Evolutionary conservation across 2,888 invertebrate genomes (phyloP).

Genomic region (Iselma pallidipennis): DNA sequence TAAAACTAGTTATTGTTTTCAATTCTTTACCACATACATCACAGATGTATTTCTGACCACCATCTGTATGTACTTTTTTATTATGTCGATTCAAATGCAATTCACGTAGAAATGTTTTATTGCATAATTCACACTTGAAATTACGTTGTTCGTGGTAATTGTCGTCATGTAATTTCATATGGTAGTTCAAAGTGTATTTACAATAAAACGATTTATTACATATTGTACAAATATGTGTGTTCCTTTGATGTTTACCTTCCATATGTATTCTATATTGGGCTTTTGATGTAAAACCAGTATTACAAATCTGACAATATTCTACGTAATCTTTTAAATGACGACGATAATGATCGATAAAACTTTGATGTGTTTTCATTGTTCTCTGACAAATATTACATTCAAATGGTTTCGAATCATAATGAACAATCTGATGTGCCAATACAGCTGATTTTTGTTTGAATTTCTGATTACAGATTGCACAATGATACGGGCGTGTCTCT

Average conservation of each 20-base stretch:
- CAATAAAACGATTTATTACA: slow-evolving; percentile 1
- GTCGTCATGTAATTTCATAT: slow-evolving; percentile 11
- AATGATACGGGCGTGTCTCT: slow-evolving; percentile 15
- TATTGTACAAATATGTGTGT: slow-evolving; percentile 27
- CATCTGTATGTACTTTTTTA: slow-evolving; percentile 26
- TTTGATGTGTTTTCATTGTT: slow-evolving; percentile 10
- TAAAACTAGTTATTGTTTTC: slow-evolving; percentile 42
- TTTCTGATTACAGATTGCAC: slow-evolving; percentile 27
- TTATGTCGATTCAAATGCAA: slow-evolving; percentile 27
- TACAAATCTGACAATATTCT: neutral
- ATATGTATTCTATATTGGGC: neutral
- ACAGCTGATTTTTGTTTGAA: slow-evolving; percentile 20
- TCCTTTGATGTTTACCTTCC: slow-evolving; percentile 22
- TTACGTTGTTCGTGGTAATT: neutral
- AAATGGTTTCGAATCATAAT: slow-evolving; percentile 28
- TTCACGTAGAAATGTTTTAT: slow-evolving; percentile 22
- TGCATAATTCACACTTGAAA: slow-evolving; percentile 27
- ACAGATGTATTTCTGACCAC: slow-evolving; percentile 36
- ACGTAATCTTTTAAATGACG: neutral
- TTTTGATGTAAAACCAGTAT: neutral
- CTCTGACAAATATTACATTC: slow-evolving; percentile 25
- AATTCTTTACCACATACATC: slow-evolving; percentile 50
- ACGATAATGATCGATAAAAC: neutral
- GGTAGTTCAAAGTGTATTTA: neutral
- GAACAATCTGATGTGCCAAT: slow-evolving; percentile 22